A percentile compares a stretch with the other conserved stretches of the same genome.
Conservation (phyloP, 1,140 invertebrate species). For the Andrena cerasifolii region DNA sequence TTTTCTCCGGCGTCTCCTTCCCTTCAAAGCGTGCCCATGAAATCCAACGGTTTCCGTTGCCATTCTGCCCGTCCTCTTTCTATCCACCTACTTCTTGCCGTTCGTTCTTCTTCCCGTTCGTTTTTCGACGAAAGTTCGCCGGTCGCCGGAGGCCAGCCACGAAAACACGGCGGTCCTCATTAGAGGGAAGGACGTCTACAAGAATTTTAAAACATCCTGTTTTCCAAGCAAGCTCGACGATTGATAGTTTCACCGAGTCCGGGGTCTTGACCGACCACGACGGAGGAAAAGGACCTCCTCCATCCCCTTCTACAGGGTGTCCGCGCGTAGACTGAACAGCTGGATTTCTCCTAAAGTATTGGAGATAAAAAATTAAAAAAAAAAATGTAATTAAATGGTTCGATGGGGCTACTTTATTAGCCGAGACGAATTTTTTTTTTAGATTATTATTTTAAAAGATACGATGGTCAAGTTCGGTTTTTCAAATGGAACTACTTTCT, state of each 20-base stretch:
- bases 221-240: constrained; percentile 43
- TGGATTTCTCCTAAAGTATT: too few relatives aligned
- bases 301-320: too few relatives aligned
- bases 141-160: constrained; percentile 13
- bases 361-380: too few relatives aligned
- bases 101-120: neutral
- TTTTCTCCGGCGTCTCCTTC: neutral
- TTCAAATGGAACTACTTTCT: too few relatives aligned
- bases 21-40: neutral
- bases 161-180: constrained; percentile 55
- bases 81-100: neutral
- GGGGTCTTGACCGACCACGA: neutral
- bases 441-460: too few relatives aligned
- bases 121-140: constrained; percentile 30
- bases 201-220: constrained; percentile 59
- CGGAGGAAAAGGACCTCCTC: neutral
- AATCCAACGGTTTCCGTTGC: neutral
- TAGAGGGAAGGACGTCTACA: constrained; percentile 49
- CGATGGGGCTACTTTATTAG: too few relatives aligned
- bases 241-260: constrained; percentile 20
- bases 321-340: too few relatives aligned
- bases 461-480: too few relatives aligned
- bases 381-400: too few relatives aligned
- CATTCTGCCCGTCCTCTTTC: neutral
- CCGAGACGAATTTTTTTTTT: too few relatives aligned